Evolutionary conservation across 2,113 vertebrate species (phyloP), one percentile per base, ranked within the genome.

Genomic region (Brachypteracias leptosomus): DNA sequence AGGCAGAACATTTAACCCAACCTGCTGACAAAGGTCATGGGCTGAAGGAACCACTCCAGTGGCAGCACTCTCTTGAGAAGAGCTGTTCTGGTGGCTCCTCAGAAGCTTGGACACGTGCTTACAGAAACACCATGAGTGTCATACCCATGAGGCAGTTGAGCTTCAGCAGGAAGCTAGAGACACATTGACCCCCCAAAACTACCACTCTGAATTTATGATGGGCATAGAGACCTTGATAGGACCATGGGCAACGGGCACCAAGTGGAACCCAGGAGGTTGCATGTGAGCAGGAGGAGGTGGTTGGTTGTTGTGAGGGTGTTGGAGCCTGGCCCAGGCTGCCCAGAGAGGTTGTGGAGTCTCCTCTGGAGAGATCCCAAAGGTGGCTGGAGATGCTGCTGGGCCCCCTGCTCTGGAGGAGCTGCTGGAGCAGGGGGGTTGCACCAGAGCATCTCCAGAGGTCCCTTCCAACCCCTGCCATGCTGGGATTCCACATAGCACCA

Each of bases 51-150:
- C 36, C 0, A 1, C 29, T 31, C 25, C 3, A 13, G 21, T 2
- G 20, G 26, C 22, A 16, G 40, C 52, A 18, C 0, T 2, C 3
- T 3, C 33, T 2, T 0, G 2, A 40, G 4, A 36, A 11, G 16
- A 77, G 24, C 33, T 17, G 2, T n/a, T 8, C 36, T 12, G 9
- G 57, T 5, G 38, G 21, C 38, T 73, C 44, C 74, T 38, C 49
- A 70, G 18, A 29, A 47, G 7, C 7, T 4, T 13, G 28, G 54
- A 4, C 12, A 36, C 1, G 0, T 0, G 7, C 18, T 36, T 51
- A 20, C 9, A 2, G 29, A 13, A 73, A 51, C 0, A 1, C 35
- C 5, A 3, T 1, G 9, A 70, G 16, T 4, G 31, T 8, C 85
- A 35, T 61, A 5, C 24, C 9, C 24, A 9, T 0, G 1, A 74